These are phyloP conservation scores for Thunnus albacares DNA, from an alignment of 2,797 vertebrate species.

Conservation along the genomic window DNA sequence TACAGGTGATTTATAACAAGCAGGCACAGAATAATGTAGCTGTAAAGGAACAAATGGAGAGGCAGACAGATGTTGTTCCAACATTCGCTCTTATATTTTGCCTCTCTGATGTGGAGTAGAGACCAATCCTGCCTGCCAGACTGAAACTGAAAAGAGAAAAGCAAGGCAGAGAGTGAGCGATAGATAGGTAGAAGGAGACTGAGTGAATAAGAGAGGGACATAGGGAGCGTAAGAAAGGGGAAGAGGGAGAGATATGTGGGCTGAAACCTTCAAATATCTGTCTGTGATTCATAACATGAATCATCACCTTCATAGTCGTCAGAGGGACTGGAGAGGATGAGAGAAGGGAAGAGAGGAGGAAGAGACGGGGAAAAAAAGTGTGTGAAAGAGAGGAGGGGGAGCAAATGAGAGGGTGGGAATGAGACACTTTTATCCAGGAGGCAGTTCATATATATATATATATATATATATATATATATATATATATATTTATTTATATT, in stretches of 20 bases:
- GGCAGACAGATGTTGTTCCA: slow-evolving; percentile 16
- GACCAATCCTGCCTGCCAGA: slow-evolving; percentile 37
- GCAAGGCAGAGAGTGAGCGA: slow-evolving; percentile 21
- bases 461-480: background rate
- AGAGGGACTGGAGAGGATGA: slow-evolving; percentile 57
- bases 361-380: slow-evolving; percentile 25
- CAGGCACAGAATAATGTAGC: slow-evolving; percentile 32
- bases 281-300: slow-evolving; percentile 82
- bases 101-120: slow-evolving; percentile 25
- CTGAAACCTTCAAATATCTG: slow-evolving; percentile 79
- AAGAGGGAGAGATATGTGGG: slow-evolving; percentile 62
- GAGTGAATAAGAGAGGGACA: slow-evolving; percentile 6
- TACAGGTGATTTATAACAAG: slow-evolving; percentile 54
- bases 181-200: slow-evolving; percentile 8
- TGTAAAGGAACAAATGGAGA: slow-evolving; percentile 1
- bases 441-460: slow-evolving; percentile 3
- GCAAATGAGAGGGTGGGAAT: slow-evolving; percentile 41
- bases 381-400: slow-evolving; percentile 42
- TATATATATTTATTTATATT: background rate
- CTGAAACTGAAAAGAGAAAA: slow-evolving; percentile 43
- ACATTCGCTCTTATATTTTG: slow-evolving; percentile 38
- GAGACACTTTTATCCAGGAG: slow-evolving; percentile 39
- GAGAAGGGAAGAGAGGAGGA: slow-evolving; percentile 39
- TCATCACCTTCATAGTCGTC: slow-evolving; percentile 71
- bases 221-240: slow-evolving; percentile 5